Percentiles rank a stretch among this genome's conserved stretches.
Conservation (phyloP, 2,888 invertebrate species). For the Agriopis marginaria region DNA sequence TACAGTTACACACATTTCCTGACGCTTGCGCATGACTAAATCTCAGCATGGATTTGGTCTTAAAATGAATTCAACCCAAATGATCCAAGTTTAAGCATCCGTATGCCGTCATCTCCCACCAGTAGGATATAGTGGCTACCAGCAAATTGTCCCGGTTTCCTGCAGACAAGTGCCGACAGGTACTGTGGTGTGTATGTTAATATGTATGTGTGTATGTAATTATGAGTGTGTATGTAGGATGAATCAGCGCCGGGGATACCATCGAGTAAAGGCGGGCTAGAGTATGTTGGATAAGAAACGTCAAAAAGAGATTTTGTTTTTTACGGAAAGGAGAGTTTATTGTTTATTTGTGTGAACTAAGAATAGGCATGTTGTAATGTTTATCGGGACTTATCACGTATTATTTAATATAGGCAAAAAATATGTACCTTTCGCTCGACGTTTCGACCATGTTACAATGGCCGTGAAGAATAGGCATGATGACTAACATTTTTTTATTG, state of each 20-base stretch:
- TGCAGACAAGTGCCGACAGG: conserved; percentile 30
- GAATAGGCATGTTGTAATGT: no score
- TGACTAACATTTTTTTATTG: no score
- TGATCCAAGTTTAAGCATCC: neutral
- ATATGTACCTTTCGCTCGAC: no score
- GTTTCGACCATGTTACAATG: no score
- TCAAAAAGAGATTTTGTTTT: no score
- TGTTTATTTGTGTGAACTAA: no score
- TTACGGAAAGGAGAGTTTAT: no score
- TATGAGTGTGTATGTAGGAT: conserved; percentile 28
- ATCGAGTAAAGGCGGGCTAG: conserved; percentile 4
- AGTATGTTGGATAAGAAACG: conserved; percentile 11
- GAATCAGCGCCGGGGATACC: conserved; percentile 44
- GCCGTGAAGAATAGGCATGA: no score
- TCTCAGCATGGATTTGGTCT: neutral
- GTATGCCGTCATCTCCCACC: conserved; percentile 22
- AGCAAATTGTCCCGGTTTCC: conserved; percentile 43
- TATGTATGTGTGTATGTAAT: neutral
- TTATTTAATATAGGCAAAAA: no score
- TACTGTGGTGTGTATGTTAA: neutral
- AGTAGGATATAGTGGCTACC: conserved; percentile 21
- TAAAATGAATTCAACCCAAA: neutral
- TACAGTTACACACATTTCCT: no score
- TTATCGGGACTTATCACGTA: no score
- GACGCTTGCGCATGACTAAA: neutral